Evolutionary conservation across 2,888 invertebrate genomes (phyloP).

Genomic region (Leucophora obtusa): DNA sequence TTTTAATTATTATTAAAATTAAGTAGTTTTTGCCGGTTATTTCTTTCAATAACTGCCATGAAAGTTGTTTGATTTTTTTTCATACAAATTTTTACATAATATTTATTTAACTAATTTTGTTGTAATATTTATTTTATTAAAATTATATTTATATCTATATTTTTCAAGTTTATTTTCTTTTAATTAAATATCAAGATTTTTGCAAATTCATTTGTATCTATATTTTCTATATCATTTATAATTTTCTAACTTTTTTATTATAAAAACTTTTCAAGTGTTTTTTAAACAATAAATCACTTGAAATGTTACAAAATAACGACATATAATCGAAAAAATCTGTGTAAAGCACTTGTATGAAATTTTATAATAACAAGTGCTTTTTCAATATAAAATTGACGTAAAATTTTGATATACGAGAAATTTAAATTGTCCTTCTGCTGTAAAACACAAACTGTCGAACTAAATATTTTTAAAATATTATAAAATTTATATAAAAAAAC

Average conservation of each 20-base stretch:
- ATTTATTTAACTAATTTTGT: neutral
- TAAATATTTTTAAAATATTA: neutral
- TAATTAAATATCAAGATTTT: neutral
- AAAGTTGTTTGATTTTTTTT: too few relatives aligned
- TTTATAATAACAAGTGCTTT: constrained; percentile 46
- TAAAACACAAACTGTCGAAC: neutral
- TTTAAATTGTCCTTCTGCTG: constrained; percentile 1
- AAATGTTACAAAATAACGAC: constrained; percentile 68
- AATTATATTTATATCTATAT: too few relatives aligned
- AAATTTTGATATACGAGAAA: constrained; percentile 35
- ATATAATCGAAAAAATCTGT: constrained; percentile 70
- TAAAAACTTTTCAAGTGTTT: constrained; percentile 60
- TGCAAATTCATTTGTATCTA: neutral
- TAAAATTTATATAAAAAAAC: constrained; percentile 1
- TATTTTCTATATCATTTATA: neutral
- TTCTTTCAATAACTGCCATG: too few relatives aligned
- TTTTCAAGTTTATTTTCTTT: too few relatives aligned
- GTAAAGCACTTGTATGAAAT: constrained; percentile 71
- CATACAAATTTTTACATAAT: too few relatives aligned
- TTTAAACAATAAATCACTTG: constrained; percentile 76
- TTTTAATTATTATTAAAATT: too few relatives aligned
- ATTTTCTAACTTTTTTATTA: constrained; percentile 21
- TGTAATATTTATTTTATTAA: too few relatives aligned
- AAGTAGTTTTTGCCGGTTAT: too few relatives aligned
- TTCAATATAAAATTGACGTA: constrained; percentile 33